These are phyloP conservation scores for Catharus bicknelli DNA, from an alignment of 2,113 vertebrate genomes.

Conservation along the genomic window DNA sequence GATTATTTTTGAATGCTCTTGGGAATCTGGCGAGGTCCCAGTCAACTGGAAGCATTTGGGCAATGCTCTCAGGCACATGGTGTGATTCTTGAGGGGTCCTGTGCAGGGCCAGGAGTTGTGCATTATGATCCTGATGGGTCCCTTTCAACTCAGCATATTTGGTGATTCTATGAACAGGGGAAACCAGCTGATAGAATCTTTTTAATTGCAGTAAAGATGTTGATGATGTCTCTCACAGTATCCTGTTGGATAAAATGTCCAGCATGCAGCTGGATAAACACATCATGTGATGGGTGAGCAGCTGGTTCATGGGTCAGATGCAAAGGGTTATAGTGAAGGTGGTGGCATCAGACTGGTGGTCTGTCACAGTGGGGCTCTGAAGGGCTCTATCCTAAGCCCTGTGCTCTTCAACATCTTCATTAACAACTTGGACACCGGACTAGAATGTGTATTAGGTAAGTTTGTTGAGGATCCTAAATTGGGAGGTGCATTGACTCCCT, in stretches of 20 bases:
- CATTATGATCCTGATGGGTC: accelerated
- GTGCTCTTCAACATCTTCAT: background rate
- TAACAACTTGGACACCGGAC: background rate
- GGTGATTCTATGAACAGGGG: background rate
- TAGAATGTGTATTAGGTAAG: background rate
- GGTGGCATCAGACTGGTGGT: background rate
- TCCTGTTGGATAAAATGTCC: background rate
- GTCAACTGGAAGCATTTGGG: background rate
- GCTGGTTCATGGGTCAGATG: accelerated
- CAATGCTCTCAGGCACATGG: background rate
- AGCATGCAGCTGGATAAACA: background rate
- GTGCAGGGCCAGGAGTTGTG: background rate
- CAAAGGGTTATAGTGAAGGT: no score
- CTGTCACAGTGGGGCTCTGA: background rate
- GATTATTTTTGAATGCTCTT: background rate
- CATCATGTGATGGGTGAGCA: background rate
- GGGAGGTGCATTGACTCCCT: background rate
- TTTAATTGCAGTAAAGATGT: background rate
- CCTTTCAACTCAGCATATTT: background rate
- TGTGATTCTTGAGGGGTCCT: background rate
- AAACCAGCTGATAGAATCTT: background rate
- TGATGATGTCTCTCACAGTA: background rate
- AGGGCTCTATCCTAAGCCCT: background rate
- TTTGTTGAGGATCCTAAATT: background rate
- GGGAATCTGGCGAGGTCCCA: background rate